A percentile compares a stretch with the other conserved stretches of the same genome.
Evolutionary conservation across 2,888 invertebrate species (phyloP).

Genomic region (Lasioglossum vierecki): DNA sequence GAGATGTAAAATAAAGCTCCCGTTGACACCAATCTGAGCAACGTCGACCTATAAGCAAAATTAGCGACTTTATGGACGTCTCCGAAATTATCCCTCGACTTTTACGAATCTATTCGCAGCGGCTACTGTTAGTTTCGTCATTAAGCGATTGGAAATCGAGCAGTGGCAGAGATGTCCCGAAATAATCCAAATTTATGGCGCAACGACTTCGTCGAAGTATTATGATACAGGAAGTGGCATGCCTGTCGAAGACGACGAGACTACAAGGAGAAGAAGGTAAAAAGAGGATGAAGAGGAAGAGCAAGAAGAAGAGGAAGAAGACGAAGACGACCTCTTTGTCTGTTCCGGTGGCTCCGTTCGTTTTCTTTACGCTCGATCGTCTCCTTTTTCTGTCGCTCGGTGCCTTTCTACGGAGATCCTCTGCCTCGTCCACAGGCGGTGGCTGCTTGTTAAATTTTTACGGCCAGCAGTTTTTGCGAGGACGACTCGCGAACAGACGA

Average conservation of each 20-base stretch:
- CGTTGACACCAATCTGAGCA: not conserved
- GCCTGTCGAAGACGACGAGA: not conserved
- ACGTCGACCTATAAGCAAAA: not conserved
- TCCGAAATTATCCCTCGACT: not conserved
- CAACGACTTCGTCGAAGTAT: not conserved
- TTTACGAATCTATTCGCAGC: too few species aligned
- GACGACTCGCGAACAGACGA: slow-evolving; percentile 19
- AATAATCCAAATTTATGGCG: not conserved
- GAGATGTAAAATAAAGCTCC: too few species aligned
- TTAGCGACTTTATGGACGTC: not conserved
- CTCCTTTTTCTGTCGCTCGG: slow-evolving; percentile 7
- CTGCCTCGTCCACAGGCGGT: slow-evolving; percentile 17
- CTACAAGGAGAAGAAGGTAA: not conserved
- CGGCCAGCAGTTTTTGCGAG: slow-evolving; percentile 66
- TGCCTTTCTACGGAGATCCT: slow-evolving; percentile 12
- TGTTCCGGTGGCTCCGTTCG: not conserved
- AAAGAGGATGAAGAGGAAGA: not conserved
- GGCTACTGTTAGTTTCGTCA: too few species aligned
- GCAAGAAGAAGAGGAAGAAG: too few species aligned
- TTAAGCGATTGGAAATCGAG: too few species aligned
- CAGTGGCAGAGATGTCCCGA: not conserved
- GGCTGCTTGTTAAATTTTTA: slow-evolving; percentile 77
- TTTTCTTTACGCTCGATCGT: slow-evolving; percentile 42
- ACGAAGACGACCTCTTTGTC: slow-evolving; percentile 23
- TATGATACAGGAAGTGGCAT: not conserved